phyloP scores from a whole-genome alignment of 2,888 invertebrate genomes.

The Pachymerium ferrugineum region DNA sequence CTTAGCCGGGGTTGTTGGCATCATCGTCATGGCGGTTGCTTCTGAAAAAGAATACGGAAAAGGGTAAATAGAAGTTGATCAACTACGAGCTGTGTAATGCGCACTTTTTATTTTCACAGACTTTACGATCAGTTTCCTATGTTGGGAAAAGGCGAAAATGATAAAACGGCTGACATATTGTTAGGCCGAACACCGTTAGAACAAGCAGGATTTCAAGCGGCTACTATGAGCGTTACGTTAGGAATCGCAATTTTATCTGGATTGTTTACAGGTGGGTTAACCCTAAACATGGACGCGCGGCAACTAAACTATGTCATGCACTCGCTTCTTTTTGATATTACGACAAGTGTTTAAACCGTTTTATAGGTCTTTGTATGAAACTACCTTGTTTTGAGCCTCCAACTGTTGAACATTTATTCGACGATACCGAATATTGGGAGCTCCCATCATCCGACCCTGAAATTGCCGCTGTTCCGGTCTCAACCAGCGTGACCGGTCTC shows the following conservation, averaged over 20 bases:
- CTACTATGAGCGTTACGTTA: constrained; percentile 65
- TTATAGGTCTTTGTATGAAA: constrained; percentile 38
- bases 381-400: constrained; percentile 42
- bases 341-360: no score
- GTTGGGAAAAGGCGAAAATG: background rate
- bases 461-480: no score
- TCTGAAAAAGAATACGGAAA: constrained; percentile 59
- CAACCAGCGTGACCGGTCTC: no score
- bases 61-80: constrained; percentile 46
- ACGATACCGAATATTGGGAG: constrained; percentile 38
- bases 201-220: constrained; percentile 75
- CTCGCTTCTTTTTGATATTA: no score
- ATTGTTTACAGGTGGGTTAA: constrained; percentile 62
- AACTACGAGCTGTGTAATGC: no score
- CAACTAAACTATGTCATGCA: background rate
- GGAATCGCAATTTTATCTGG: constrained; percentile 65
- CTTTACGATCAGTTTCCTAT: background rate
- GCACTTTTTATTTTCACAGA: background rate
- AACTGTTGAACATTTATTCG: constrained; percentile 40
- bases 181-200: constrained; percentile 57
- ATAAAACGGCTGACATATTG: constrained; percentile 52
- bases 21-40: constrained; percentile 66
- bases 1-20: constrained; percentile 72
- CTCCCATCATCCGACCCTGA: no score
- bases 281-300: background rate